These are phyloP conservation scores for Myotis davidii DNA, from an alignment of 2,113 vertebrate genomes.

Conservation along the genomic window DNA sequence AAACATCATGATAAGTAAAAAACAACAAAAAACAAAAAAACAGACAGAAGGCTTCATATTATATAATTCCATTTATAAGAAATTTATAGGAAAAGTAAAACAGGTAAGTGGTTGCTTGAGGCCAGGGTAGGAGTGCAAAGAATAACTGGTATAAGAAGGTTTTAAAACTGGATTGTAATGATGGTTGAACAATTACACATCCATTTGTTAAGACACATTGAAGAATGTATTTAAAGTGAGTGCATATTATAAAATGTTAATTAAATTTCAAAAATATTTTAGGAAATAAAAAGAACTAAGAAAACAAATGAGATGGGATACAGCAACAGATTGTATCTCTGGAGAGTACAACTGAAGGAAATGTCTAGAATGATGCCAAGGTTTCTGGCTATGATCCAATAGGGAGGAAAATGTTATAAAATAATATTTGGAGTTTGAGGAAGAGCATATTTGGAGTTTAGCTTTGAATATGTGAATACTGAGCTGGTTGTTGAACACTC, in stretches of 20 bases:
- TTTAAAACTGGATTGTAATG: not conserved
- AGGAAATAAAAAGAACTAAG: not conserved
- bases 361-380: not conserved
- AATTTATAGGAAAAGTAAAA: slow-evolving; percentile 17
- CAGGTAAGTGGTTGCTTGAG: not conserved
- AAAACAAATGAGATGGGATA: not conserved
- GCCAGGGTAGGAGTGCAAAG: not conserved
- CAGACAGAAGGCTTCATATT: not conserved
- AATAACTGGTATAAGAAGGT: not conserved
- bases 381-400: not conserved
- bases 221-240: not conserved
- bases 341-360: not conserved
- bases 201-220: not conserved
- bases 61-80: not conserved
- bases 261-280: slow-evolving; percentile 1
- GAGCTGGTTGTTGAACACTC: not conserved
- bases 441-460: slow-evolving; percentile 1
- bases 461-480: not conserved
- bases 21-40: not conserved
- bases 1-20: not conserved
- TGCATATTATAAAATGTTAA: not conserved
- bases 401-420: not conserved
- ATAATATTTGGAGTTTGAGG: slow-evolving; percentile 9
- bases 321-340: not conserved
- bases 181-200: not conserved